These are phyloP conservation scores for Hydropotes inermis DNA, from an alignment of 2,113 vertebrate genomes.

Conservation along the genomic window DNA sequence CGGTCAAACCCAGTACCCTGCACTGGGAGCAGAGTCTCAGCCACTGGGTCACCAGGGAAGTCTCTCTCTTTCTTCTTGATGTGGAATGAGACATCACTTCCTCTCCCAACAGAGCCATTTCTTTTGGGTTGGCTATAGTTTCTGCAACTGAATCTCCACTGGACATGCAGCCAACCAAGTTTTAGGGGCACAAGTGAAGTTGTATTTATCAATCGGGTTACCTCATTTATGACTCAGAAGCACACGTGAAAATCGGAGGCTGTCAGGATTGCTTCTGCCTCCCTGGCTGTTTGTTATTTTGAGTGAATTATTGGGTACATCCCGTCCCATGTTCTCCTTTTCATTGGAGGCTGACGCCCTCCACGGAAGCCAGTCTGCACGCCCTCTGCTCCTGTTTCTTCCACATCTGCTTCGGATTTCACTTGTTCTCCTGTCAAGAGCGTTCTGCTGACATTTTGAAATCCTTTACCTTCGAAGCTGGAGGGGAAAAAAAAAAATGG, in stretches of 20 bases:
- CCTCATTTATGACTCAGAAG: not conserved
- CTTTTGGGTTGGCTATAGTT: not conserved
- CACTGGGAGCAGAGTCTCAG: not conserved
- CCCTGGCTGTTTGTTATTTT: not conserved
- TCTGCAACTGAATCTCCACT: not conserved
- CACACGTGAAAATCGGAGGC: not conserved
- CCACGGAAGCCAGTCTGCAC: not conserved
- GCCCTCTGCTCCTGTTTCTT: not conserved
- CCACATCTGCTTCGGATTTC: not conserved
- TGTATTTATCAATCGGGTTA: not conserved
- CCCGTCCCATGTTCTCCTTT: not conserved
- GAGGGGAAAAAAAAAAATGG: not conserved
- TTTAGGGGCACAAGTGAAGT: not conserved
- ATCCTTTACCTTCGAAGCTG: conserved; percentile 9
- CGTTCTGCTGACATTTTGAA: conserved; percentile 44
- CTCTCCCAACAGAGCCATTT: not conserved
- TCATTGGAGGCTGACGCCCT: not conserved
- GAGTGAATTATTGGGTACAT: not conserved
- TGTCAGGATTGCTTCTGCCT: not conserved
- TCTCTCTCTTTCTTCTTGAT: not conserved
- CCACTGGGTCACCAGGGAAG: not conserved
- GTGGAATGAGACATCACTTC: not conserved
- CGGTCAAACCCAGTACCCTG: not conserved
- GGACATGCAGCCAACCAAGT: not conserved
- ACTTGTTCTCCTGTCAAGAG: not conserved